Evolutionary conservation across 2,888 invertebrate species (phyloP).

Genomic region (Zygaena filipendulae): DNA sequence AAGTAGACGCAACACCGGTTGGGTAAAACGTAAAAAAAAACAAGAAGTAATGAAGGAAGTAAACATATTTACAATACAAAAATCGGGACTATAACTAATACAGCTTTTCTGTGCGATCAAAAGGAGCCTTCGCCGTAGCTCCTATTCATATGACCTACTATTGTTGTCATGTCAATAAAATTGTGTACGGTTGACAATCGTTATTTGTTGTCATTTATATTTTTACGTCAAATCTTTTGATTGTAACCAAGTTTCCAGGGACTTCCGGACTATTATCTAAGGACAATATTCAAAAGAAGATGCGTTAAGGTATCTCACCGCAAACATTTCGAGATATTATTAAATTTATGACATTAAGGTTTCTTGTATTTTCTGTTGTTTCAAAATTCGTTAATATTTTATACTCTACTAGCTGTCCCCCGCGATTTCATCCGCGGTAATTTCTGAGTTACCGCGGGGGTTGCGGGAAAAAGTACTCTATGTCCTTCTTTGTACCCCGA

Average conservation of each 20-base stretch:
- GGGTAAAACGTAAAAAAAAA: slow-evolving; percentile 23
- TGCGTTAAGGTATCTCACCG: slow-evolving; percentile 36
- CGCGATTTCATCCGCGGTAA: too few species aligned
- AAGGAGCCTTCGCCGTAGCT: background rate
- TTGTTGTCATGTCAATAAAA: slow-evolving; percentile 35
- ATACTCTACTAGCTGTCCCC: too few species aligned
- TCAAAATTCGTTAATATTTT: background rate
- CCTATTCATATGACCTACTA: slow-evolving; percentile 27
- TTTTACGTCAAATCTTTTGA: slow-evolving; percentile 34
- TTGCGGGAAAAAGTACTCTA: too few species aligned
- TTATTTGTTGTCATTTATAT: slow-evolving; percentile 56
- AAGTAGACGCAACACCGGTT: slow-evolving; percentile 13
- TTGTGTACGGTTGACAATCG: slow-evolving; percentile 32
- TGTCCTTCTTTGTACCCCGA: too few species aligned
- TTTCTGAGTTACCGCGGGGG: too few species aligned
- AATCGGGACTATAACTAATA: slow-evolving; percentile 20
- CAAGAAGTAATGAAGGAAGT: slow-evolving; percentile 28
- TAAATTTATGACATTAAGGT: slow-evolving; percentile 12
- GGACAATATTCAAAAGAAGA: slow-evolving; percentile 26
- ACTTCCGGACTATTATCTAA: slow-evolving; percentile 45
- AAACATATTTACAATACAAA: slow-evolving; percentile 24
- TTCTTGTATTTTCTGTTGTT: background rate
- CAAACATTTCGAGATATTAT: slow-evolving; percentile 25
- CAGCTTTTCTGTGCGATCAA: slow-evolving; percentile 7
- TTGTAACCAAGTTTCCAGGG: slow-evolving; percentile 31